Evolutionary conservation across 2,113 vertebrate species (phyloP).

Genomic region (Myrmecophaga tridactyla): DNA sequence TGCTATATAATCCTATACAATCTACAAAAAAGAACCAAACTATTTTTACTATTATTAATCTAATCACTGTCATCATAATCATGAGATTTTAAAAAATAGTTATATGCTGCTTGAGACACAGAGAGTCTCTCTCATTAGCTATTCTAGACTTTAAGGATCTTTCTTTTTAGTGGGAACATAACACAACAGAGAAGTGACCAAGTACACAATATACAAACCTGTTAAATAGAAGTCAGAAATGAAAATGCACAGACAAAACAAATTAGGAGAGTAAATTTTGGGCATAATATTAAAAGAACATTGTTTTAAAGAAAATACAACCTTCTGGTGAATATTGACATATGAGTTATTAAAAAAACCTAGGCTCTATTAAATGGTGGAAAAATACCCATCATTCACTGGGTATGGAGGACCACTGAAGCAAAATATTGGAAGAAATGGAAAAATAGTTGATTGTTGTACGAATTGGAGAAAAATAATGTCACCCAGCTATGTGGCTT

Average conservation of each 20-base stretch:
- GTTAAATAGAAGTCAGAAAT: neutral
- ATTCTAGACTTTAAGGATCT: neutral
- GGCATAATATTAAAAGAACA: neutral
- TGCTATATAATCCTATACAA: neutral
- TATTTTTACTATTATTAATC: neutral
- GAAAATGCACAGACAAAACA: neutral
- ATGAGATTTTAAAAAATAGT: neutral
- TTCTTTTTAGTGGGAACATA: neutral
- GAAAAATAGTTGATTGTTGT: neutral
- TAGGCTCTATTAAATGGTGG: neutral
- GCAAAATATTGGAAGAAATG: neutral
- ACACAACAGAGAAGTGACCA: neutral
- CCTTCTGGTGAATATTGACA: neutral
- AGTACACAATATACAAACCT: neutral
- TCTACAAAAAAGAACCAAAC: neutral
- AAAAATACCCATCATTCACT: neutral
- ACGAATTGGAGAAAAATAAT: neutral
- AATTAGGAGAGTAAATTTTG: neutral
- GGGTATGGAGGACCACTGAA: neutral
- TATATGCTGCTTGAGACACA: neutral
- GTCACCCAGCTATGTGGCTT: neutral
- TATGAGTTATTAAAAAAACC: neutral
- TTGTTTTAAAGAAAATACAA: neutral
- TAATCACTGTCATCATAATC: neutral
- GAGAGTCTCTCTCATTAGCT: neutral